Evolutionary conservation across 2,888 invertebrate species (phyloP).

Genomic region (Pogonocherus hispidulus): DNA sequence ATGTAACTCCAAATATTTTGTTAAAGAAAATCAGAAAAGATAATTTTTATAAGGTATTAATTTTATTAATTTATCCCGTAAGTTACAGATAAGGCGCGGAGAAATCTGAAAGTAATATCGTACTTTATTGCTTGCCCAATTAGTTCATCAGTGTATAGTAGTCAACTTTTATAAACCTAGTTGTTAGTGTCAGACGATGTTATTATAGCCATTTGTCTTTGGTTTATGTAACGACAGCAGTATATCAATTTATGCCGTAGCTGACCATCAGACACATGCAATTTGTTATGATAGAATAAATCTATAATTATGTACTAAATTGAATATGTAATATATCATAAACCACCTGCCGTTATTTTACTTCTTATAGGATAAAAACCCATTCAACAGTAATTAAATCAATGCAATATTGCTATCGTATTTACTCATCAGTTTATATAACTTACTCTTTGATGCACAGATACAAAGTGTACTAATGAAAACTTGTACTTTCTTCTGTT

Average conservation of each 20-base stretch:
- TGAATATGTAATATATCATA: conserved; percentile 37
- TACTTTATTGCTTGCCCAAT: conserved; percentile 27
- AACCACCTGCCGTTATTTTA: conserved; percentile 21
- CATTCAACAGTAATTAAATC: not conserved
- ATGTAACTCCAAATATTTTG: conserved; percentile 41
- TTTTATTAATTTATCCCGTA: conserved; percentile 33
- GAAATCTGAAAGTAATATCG: conserved; percentile 40
- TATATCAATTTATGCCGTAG: conserved; percentile 48
- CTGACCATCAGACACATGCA: conserved; percentile 43
- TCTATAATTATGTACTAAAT: conserved; percentile 40
- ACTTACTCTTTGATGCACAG: too few species aligned
- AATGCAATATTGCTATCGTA: too few species aligned
- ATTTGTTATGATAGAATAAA: conserved; percentile 47
- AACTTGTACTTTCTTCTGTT: too few species aligned
- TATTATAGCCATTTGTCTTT: conserved; percentile 45
- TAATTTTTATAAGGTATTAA: conserved; percentile 32
- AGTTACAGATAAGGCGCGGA: conserved; percentile 24
- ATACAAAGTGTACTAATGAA: too few species aligned
- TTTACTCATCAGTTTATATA: too few species aligned
- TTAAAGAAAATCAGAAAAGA: conserved; percentile 42
- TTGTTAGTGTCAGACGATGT: conserved; percentile 41
- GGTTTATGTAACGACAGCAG: conserved; percentile 46
- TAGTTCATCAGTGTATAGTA: conserved; percentile 22
- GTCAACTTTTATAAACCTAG: conserved; percentile 33
- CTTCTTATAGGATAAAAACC: not conserved